Base-by-base conservation (phyloP, 2,113 vertebrate species). In the Steatornis caripensis region DNA sequence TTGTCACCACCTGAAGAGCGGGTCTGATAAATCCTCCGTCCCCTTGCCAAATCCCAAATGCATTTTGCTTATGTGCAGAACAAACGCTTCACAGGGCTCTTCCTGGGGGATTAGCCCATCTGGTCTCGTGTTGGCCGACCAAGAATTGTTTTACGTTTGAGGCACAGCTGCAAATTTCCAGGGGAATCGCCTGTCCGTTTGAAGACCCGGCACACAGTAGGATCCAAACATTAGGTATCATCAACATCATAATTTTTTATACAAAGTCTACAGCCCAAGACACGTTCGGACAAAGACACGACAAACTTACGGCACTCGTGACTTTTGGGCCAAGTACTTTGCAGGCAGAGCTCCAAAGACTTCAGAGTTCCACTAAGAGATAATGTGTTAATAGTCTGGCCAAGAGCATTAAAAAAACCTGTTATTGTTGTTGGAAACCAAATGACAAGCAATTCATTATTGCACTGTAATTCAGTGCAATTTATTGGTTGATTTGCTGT, bases 401-500 rank as follows among this genome's bases (percentile, higher is more conserved):
- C 92, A 96, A 93, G 58, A 91, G 61, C 69, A 79, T 84, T 24
- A 82, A 77, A 74, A 75, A 46, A 72, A 4, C 79, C 64, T 84
- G 76, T 89, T 95, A 79, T 90, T 96, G 80, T 93, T 94, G 88
- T 84, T 95, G 89, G 95, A 91, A 94, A 76, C 37, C 66, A 80
- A 89, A 91, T 74, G 80, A 97, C 94, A 96, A 87, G 94, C 94
- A 94, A 96, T 96, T 95, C 80, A 96, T 96, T 95, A 95, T 34
- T 78, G 84, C 91, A 54, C 87, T 92, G 87, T 86, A 97, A 96
- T 96, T 96, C 96, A 70, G 57, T 82, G 94, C 84, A 94, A 97
- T 96, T 96, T 97, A 92, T 94, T 97, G 95, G 77, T 87, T 97
- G 96, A 97, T 95, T 97, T 97, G 91, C 96, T 97, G 87, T 43